Base-by-base conservation (phyloP, 1,140 invertebrate species). In the Pseudomyrmex flavicornis region DNA sequence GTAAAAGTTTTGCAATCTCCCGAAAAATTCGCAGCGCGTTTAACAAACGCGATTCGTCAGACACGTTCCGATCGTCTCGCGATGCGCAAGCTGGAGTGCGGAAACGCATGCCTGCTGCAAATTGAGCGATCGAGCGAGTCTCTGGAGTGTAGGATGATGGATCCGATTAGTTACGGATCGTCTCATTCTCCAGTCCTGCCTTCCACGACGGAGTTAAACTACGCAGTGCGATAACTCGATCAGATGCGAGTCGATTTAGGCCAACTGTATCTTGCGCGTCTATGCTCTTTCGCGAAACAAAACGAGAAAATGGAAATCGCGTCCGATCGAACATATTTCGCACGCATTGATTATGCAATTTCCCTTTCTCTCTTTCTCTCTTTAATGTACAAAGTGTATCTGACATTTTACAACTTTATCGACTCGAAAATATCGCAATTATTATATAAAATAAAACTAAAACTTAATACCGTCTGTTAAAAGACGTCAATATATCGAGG, bases 111-210 rank as follows among this genome's bases (percentile, higher is more conserved):
- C 13, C n/a, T 10, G 3, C 13, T 52, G 44, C 44, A 84, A 84
- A 84, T 84, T 82, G 68, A 77, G 46, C 35, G 82, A 84, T 84
- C 73, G 74, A 48, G 46, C 48, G n/a, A 65, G 20, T 20, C 7
- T 10, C 48, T 61, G 35, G 79, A 65, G 15, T 46, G 26, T 12
- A 85, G 79, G 83, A 82, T 89, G 89, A 89, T 88, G 80, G 86
- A 90, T 90, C 85, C 90, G 87, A 90, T 91, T 91, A 91, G 85
- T 91, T 75, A 86, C 87, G 83, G 85, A 82, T 91, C 88, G 82
- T 84, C 74, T 74, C 52, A 48, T 85, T 46, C 59, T 15, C 87
- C 82, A 56, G 69, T 73, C 84, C 46, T 82, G 72, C 87, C 84
- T 89, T 85, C 79, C 85, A 69, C 74, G 69, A 20, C 61, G 58